A percentile compares a stretch with the other conserved stretches of the same genome.
These are phyloP conservation scores for Ochotona curzoniae DNA, from an alignment of 2,113 vertebrate species.

Conservation along the genomic window DNA sequence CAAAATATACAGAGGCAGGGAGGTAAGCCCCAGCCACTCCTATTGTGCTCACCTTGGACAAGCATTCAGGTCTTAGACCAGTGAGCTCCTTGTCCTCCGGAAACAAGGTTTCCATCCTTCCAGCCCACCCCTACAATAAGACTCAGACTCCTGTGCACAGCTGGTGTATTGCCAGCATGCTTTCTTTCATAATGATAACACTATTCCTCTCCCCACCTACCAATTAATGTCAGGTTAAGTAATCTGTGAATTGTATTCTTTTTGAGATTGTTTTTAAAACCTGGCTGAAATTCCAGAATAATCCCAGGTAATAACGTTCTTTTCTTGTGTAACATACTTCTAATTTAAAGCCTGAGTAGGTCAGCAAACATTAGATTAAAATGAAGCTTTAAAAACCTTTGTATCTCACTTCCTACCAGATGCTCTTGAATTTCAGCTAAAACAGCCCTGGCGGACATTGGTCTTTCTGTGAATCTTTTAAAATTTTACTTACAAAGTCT, in stretches of 20 bases:
- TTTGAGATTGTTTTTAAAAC: not conserved
- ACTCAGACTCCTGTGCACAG: not conserved
- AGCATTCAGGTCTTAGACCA: not conserved
- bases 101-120: not conserved
- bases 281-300: not conserved
- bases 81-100: not conserved
- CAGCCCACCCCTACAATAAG: not conserved
- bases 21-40: not conserved
- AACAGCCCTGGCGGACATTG: not conserved
- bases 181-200: not conserved
- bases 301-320: not conserved
- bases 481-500: not conserved
- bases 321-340: not conserved
- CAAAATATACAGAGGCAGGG: not conserved
- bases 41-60: not conserved
- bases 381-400: not conserved
- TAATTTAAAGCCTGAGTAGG: not conserved
- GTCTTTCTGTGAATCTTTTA: not conserved
- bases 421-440: slow-evolving; percentile 34
- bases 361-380: not conserved
- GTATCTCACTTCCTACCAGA: not conserved
- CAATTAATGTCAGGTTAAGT: not conserved
- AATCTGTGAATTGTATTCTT: not conserved
- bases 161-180: not conserved
- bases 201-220: not conserved